phyloP scores from a whole-genome alignment of 2,888 invertebrate species.

The Andricus curvator region DNA sequence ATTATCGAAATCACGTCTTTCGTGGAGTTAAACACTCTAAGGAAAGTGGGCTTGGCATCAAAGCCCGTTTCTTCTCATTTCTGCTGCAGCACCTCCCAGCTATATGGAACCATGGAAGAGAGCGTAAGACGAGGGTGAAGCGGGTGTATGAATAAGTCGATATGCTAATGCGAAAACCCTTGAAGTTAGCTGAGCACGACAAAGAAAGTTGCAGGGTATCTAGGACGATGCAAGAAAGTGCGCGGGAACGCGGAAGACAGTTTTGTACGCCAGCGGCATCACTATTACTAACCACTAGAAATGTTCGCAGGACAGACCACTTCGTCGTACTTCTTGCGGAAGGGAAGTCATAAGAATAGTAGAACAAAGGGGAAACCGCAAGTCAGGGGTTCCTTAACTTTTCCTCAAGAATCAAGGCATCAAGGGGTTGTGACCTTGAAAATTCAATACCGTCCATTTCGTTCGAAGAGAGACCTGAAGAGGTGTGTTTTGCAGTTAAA shows the following conservation, averaged over 20 bases:
- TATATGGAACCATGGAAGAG: slow-evolving; percentile 45
- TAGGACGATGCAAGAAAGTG: slow-evolving; percentile 53
- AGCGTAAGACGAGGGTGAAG: slow-evolving; percentile 54
- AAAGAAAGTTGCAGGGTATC: slow-evolving; percentile 66
- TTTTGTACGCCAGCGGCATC: slow-evolving; percentile 56
- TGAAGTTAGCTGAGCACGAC: slow-evolving; percentile 68
- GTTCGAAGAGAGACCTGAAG: no score
- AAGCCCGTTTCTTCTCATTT: slow-evolving; percentile 76
- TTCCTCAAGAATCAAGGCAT: slow-evolving; percentile 42
- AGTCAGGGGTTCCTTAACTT: slow-evolving; percentile 40
- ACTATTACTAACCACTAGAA: slow-evolving; percentile 57
- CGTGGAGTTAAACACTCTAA: slow-evolving; percentile 38
- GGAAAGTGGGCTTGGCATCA: slow-evolving; percentile 64
- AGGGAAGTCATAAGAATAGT: slow-evolving; percentile 70
- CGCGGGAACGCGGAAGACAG: slow-evolving; percentile 54
- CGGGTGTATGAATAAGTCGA: slow-evolving; percentile 74
- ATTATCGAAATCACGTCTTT: slow-evolving; percentile 38
- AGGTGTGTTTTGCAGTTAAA: no score
- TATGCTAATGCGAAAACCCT: slow-evolving; percentile 73
- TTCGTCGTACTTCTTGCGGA: slow-evolving; percentile 64
- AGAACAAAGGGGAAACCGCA: slow-evolving; percentile 64
- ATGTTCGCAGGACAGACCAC: slow-evolving; percentile 56
- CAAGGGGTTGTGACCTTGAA: neutral
- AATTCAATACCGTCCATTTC: neutral
- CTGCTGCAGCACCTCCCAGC: slow-evolving; percentile 46